These are phyloP conservation scores for Zootermopsis nevadensis DNA, from an alignment of 2,888 invertebrate species.

Conservation along the genomic window DNA sequence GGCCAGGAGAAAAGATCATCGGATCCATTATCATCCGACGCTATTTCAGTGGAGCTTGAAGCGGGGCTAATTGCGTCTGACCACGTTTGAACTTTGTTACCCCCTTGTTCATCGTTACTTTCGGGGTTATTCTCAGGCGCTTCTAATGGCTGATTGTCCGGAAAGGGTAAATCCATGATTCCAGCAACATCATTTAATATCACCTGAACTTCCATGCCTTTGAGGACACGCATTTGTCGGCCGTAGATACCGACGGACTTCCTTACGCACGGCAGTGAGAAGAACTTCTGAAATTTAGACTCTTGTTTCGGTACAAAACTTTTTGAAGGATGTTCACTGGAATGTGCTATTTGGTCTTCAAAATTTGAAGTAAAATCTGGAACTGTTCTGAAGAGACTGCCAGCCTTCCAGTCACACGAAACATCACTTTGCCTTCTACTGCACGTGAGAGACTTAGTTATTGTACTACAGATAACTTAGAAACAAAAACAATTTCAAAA, in stretches of 20 bases:
- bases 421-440: not conserved
- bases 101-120: not conserved
- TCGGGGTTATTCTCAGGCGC: not conserved
- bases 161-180: constrained; percentile 51
- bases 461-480: not conserved
- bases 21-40: constrained; percentile 33
- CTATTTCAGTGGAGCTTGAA: not conserved
- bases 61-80: constrained; percentile 33
- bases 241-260: not conserved
- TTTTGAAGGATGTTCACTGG: not conserved
- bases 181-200: constrained; percentile 51
- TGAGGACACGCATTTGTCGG: constrained; percentile 15
- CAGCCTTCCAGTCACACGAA: not conserved
- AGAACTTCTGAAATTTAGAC: not conserved
- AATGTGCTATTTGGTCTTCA: not conserved
- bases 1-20: constrained; percentile 36
- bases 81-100: constrained; percentile 30
- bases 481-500: not conserved
- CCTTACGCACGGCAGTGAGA: not conserved
- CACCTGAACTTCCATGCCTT: constrained; percentile 53
- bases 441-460: not conserved
- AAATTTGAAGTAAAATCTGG: not conserved
- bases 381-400: not conserved
- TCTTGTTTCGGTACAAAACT: not conserved
- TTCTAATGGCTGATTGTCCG: not conserved